Base-by-base conservation (phyloP, 2,797 vertebrate species). In the Rhinogobio ventralis region DNA sequence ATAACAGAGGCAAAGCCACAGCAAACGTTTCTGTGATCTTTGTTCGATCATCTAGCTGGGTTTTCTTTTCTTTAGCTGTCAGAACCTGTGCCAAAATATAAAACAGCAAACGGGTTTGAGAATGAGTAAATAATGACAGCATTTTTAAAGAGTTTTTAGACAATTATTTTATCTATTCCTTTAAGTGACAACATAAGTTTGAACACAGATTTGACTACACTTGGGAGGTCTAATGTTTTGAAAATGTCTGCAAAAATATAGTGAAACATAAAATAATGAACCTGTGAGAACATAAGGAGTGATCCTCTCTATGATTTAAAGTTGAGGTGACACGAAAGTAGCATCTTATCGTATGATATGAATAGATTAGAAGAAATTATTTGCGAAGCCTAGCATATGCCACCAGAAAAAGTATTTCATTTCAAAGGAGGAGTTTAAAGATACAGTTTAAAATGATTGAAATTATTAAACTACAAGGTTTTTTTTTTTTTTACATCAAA, bases 31-130 rank as follows among this genome's bases (percentile, higher is more conserved):
- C 96, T 23, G 96, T 97, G 86, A 97, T 95, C 91, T 95, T 96
- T 85, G 96, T 97, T 88, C 96, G 95, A 89, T 97, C 96, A 91
- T 97, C 96, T 87, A 97, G 79, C 73, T 97, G 96, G 0, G 95
- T 92, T 94, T 97, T 97, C 92, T 96, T 97, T 87, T 97, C 96
- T 87, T 97, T 97, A 5, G 96, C 96, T 60, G 96, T 96, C 79
- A 97, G 92, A 67, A 97, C 96, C 96, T 97, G 75, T 13, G 36
- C 4, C 30, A 77, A 39, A 45, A 69, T 25, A 78, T 15, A 77
- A 55, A n/a, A 66, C 4, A 51, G 7, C 25, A 28, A 33, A 11
- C 7, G 20, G 3, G 15, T 30, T 30, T 73, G 7, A 74, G 28
- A 33, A 53, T 20, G 5, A 74, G 25, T 17, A 51, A 51, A 51